A percentile compares a stretch with the other conserved stretches of the same genome.
Conservation (phyloP, 2,888 invertebrate genomes). For the Panopea generosa region DNA sequence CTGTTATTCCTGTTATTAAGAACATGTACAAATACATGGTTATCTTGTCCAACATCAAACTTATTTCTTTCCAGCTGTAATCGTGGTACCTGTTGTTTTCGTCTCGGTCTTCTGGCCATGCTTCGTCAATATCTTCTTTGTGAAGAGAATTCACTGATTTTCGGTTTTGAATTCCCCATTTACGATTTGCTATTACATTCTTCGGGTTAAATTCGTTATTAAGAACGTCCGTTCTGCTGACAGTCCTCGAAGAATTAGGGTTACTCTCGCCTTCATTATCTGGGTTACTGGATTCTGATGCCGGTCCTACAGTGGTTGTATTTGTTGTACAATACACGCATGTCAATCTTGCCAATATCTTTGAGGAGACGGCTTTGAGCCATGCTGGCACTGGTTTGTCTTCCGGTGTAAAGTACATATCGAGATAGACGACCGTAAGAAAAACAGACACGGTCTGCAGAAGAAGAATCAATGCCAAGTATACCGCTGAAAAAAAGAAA, state of each 20-base stretch:
- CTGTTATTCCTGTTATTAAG: constrained; percentile 25
- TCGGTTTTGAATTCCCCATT: too few species aligned
- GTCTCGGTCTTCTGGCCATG: neutral
- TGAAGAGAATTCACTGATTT: too few species aligned
- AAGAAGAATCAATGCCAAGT: constrained; percentile 35
- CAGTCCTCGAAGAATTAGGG: too few species aligned
- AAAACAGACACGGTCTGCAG: constrained; percentile 46
- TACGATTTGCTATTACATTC: too few species aligned
- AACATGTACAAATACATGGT: constrained; percentile 53
- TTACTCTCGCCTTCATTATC: too few species aligned
- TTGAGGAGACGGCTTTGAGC: constrained; percentile 13
- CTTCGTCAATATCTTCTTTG: neutral
- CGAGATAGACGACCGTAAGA: constrained; percentile 42
- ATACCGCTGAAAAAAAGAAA: constrained; percentile 45
- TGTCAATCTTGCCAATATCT: too few species aligned
- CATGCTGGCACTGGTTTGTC: constrained; percentile 35
- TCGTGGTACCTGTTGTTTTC: too few species aligned
- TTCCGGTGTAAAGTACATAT: constrained; percentile 43
- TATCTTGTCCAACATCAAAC: constrained; percentile 48
- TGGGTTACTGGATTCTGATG: too few species aligned
- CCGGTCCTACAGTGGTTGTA: constrained; percentile 11
- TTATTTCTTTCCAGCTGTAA: constrained; percentile 55
- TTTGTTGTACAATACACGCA: constrained; percentile 19
- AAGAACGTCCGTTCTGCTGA: too few species aligned
- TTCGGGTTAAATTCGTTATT: too few species aligned